Conservation (phyloP, 2,113 vertebrate genomes). For the Mobula hypostoma region DNA sequence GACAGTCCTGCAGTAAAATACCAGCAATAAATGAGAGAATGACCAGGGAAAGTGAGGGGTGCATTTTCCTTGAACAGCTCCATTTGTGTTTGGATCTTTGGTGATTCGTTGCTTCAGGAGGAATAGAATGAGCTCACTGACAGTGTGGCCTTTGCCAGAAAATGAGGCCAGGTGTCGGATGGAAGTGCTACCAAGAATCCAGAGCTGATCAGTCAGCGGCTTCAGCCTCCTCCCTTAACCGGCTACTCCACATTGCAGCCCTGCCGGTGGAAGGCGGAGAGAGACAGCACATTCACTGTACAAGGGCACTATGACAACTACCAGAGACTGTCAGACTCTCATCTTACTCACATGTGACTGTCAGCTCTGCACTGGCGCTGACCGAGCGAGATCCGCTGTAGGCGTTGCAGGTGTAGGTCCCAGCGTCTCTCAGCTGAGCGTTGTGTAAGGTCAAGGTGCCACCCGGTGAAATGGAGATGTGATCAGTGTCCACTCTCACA, state of each 20-base stretch:
- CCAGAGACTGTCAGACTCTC: background rate
- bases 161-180: background rate
- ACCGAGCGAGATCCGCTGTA: slow-evolving; percentile 78
- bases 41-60: background rate
- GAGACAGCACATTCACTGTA: no score
- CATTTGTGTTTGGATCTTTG: background rate
- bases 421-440: slow-evolving; percentile 65
- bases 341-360: slow-evolving; percentile 49
- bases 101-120: no score
- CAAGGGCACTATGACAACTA: no score
- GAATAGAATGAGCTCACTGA: background rate
- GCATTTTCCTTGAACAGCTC: background rate
- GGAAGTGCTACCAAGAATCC: background rate
- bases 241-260: background rate
- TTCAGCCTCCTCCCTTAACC: background rate
- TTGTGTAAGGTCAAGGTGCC: slow-evolving; percentile 74
- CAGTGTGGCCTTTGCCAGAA: background rate
- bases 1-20: background rate
- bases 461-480: slow-evolving; percentile 63
- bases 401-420: slow-evolving; percentile 84
- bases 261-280: no score
- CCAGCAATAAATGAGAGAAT: background rate
- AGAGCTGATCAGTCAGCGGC: background rate
- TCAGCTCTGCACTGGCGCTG: slow-evolving; percentile 81
- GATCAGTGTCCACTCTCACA: slow-evolving; percentile 63